Evolutionary conservation across 2,888 invertebrate species (phyloP), one percentile per base, ranked within the genome.

Genomic region (Ophion ventricosus): DNA sequence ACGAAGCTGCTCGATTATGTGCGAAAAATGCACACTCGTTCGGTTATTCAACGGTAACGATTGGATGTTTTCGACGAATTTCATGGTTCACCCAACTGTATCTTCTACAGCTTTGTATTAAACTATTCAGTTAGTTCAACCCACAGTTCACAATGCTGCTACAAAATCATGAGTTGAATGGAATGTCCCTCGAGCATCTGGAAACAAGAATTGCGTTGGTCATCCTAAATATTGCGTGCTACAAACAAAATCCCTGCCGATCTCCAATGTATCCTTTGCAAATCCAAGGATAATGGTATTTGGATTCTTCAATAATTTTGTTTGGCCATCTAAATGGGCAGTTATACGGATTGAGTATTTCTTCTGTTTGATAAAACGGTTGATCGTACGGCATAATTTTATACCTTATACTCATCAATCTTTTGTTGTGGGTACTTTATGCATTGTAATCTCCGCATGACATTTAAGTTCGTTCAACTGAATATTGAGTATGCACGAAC

Each of bases 51-150:
- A 61, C 23, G 23, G 11, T 25, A 61, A 61, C 8, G 26, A 26
- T 61, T 61, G 25, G 26, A 25, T 25, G 26, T 26, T 61, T 23
- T 26, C 26, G 61, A 61, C 61, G 23, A 26, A 61, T 61, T 61
- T 61, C 23, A 26, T 25, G 61, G 23, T 61, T 61, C 61, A 11
- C 14, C 11, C 61, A 26, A 11, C 61, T 61, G 25, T 61, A 61
- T 61, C 26, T 61, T 61, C 61, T 61, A 14, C 26, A 26, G 26
- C 25, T 61, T 61, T 61, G 23, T 61, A 26, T 25, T 29, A 4
- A 26, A 10, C 61, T 61, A 14, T 61, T 61, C 61, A 61, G 61
- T 61, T 26, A 61, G 23, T 26, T 61, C 25, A 61, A 61, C 61
- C 14, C 11, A 61, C 14, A 61, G 14, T 25, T 61, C 25, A 61